Conservation (phyloP, 1,140 invertebrate genomes). For the Aradophagus sp. region DNA sequence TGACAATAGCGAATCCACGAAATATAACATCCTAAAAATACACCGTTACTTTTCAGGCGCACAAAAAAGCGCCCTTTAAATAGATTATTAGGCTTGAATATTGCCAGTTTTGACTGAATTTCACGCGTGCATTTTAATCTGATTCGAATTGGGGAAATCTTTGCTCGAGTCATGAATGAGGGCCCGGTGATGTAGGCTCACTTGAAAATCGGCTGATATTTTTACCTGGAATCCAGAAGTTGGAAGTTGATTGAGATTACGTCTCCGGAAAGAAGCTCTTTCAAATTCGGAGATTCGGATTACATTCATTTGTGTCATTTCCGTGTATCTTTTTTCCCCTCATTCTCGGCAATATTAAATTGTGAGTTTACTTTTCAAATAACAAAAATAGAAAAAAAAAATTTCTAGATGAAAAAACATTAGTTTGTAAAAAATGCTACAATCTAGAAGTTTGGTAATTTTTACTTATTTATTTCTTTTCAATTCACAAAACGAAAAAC, state of each 20-base stretch:
- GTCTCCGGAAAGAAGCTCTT: conserved; percentile 38
- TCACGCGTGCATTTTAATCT: conserved; percentile 41
- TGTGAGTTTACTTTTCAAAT: no score
- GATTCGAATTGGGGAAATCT: conserved; percentile 21
- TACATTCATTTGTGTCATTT: conserved; percentile 24
- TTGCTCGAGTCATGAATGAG: conserved; percentile 23
- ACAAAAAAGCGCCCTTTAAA: conserved; percentile 51
- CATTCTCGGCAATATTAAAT: not conserved
- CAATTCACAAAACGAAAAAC: no score
- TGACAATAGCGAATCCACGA: conserved; percentile 23
- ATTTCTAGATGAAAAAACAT: no score
- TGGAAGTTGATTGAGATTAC: conserved; percentile 21
- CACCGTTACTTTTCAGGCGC: conserved; percentile 33
- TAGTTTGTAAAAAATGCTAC: no score
- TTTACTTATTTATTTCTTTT: no score
- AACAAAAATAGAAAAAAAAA: no score
- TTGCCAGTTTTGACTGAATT: conserved; percentile 26
- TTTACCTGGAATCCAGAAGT: conserved; percentile 40
- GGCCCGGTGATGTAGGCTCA: conserved; percentile 18
- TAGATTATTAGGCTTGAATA: conserved; percentile 57
- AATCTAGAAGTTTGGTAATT: no score
- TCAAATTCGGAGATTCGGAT: conserved; percentile 10
- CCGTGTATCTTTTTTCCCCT: conserved; percentile 24
- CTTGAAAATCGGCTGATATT: conserved; percentile 52
- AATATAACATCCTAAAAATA: conserved; percentile 55